A percentile compares a stretch with the other conserved stretches of the same genome.
These are phyloP conservation scores for Drosophila dives DNA, from an alignment of 2,888 invertebrate genomes.

Conservation along the genomic window DNA sequence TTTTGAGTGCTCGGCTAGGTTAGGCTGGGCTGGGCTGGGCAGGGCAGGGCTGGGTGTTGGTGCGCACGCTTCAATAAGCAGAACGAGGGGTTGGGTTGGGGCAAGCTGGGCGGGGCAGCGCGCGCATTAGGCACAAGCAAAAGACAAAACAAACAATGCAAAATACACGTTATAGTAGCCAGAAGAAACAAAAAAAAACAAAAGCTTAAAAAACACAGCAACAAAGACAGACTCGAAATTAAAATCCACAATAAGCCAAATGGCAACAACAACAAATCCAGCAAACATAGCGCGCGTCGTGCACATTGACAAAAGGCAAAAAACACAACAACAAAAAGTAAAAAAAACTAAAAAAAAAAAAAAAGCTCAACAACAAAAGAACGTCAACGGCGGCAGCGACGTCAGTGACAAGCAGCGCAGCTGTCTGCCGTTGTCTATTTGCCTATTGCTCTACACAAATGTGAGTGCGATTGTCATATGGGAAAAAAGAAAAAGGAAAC, in stretches of 20 bases:
- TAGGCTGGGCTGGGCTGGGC: background rate
- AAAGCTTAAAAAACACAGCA: background rate
- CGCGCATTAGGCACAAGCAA: slow-evolving; percentile 50
- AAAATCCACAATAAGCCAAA: slow-evolving; percentile 62
- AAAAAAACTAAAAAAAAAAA: slow-evolving; percentile 19
- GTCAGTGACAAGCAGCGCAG: slow-evolving; percentile 63
- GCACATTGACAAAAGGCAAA: slow-evolving; percentile 46
- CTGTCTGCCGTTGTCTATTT: slow-evolving; percentile 61
- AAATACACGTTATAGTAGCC: slow-evolving; percentile 47
- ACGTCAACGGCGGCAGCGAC: slow-evolving; percentile 36
- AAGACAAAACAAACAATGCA: slow-evolving; percentile 55
- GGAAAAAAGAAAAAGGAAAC: slow-evolving; percentile 4
- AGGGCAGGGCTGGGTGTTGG: slow-evolving; percentile 8
- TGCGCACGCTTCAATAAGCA: slow-evolving; percentile 56
- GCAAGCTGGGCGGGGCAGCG: slow-evolving; percentile 38
- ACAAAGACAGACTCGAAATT: slow-evolving; percentile 40
- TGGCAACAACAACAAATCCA: slow-evolving; percentile 55
- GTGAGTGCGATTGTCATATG: slow-evolving; percentile 48
- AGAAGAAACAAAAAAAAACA: slow-evolving; percentile 10
- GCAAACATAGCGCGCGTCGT: slow-evolving; percentile 49
- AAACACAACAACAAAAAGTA: slow-evolving; percentile 15
- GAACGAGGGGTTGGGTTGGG: background rate
- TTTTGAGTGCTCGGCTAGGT: background rate
- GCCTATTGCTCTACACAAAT: slow-evolving; percentile 15
- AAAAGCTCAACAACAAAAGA: slow-evolving; percentile 55